These are phyloP conservation scores for Phoebastria nigripes DNA, from an alignment of 2,797 vertebrate species.

Conservation along the genomic window DNA sequence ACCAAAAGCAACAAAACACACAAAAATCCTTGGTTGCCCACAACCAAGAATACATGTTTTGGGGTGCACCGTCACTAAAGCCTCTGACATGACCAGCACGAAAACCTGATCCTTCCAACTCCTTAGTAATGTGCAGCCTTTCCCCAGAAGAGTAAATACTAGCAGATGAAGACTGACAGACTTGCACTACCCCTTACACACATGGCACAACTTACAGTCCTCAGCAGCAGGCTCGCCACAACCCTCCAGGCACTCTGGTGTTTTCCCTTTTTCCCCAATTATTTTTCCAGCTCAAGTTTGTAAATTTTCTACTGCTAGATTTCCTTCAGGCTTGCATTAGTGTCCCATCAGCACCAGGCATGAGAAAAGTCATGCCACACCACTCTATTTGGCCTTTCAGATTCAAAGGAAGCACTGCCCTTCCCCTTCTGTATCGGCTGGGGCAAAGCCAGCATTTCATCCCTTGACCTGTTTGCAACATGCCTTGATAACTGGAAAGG, in stretches of 20 bases:
- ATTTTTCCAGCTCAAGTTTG: background rate
- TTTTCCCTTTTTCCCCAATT: background rate
- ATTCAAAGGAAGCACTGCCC: background rate
- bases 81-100: background rate
- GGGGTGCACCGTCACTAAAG: too few species aligned
- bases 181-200: background rate
- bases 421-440: background rate
- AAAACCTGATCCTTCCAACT: background rate
- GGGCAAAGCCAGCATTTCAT: background rate
- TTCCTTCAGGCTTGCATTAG: background rate
- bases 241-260: background rate
- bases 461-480: background rate
- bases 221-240: background rate
- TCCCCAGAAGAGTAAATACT: background rate
- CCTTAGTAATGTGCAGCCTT: accelerated
- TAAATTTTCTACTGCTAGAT: background rate
- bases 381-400: background rate
- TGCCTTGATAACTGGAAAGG: background rate
- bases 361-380: background rate
- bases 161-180: background rate
- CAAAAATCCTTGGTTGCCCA: background rate
- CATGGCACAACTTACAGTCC: background rate
- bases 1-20: accelerated
- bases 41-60: background rate
- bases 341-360: background rate